Evolutionary conservation across 2,888 invertebrate species (phyloP).

Genomic region (Trissoscelio sp.): DNA sequence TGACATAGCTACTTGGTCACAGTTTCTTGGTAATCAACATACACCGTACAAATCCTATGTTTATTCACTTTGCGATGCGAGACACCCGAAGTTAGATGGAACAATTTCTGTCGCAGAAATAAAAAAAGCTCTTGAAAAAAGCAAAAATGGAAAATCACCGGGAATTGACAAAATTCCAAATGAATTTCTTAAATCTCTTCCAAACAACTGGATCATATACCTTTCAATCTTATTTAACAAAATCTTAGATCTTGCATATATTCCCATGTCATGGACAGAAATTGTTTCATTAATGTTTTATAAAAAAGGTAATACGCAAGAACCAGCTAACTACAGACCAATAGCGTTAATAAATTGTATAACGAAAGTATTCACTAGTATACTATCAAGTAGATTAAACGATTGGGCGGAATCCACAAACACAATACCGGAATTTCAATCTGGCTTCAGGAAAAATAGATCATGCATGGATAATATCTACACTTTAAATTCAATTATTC

Average conservation of each 20-base stretch:
- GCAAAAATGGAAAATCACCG: no score
- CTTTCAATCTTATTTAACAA: background rate
- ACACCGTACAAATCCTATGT: no score
- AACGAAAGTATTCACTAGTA: background rate
- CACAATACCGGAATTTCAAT: constrained; percentile 6
- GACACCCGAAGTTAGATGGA: no score
- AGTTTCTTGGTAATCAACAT: no score
- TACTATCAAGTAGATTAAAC: background rate
- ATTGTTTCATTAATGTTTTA: background rate
- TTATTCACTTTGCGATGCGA: no score
- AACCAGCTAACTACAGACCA: background rate
- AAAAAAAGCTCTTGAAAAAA: no score
- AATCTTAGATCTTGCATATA: background rate
- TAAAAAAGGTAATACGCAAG: background rate
- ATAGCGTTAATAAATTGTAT: background rate
- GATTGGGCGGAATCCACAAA: background rate
- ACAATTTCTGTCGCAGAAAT: no score
- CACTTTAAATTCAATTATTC: background rate
- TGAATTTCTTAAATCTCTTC: background rate
- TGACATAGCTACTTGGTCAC: no score
- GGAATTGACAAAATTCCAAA: no score
- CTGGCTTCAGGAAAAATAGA: background rate
- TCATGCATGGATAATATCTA: background rate
- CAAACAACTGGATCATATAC: background rate
- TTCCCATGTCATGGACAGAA: background rate